Percentiles rank a stretch among this genome's conserved stretches.
Conservation (phyloP, 2,888 invertebrate genomes). For the Sesamia inferens region DNA sequence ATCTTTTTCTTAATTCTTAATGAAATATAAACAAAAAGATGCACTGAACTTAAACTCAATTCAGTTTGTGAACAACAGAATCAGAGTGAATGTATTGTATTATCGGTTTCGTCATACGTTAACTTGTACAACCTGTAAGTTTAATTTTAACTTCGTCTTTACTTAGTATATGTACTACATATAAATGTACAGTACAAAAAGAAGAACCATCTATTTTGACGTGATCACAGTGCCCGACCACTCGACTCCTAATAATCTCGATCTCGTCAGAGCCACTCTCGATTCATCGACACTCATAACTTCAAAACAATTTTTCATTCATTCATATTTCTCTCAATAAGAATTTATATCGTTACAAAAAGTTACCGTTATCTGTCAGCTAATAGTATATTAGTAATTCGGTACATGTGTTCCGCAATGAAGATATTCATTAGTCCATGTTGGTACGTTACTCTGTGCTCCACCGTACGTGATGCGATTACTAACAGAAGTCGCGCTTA, state of each 20-base stretch:
- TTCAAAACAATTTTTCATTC: slow-evolving; percentile 34
- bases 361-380: slow-evolving; percentile 28
- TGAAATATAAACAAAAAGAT: too few species aligned
- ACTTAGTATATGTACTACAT: too few species aligned
- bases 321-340: slow-evolving; percentile 43
- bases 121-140: too few species aligned
- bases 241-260: neutral
- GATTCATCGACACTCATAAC: slow-evolving; percentile 18
- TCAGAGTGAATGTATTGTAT: too few species aligned
- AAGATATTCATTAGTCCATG: slow-evolving; percentile 64
- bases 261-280: neutral
- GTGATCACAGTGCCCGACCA: neutral
- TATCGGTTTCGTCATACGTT: too few species aligned
- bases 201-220: neutral
- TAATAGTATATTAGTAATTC: slow-evolving; percentile 48
- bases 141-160: too few species aligned
- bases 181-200: neutral
- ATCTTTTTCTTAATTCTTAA: too few species aligned
- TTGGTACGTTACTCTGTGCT: slow-evolving; percentile 41
- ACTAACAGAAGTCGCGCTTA: slow-evolving; percentile 29
- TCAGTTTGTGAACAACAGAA: too few species aligned
- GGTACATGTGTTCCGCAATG: slow-evolving; percentile 58
- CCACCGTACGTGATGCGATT: slow-evolving; percentile 47
- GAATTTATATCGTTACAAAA: slow-evolving; percentile 42
- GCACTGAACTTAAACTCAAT: too few species aligned